Conservation (phyloP, 2,888 invertebrate species). For the Tenthredo notha region DNA sequence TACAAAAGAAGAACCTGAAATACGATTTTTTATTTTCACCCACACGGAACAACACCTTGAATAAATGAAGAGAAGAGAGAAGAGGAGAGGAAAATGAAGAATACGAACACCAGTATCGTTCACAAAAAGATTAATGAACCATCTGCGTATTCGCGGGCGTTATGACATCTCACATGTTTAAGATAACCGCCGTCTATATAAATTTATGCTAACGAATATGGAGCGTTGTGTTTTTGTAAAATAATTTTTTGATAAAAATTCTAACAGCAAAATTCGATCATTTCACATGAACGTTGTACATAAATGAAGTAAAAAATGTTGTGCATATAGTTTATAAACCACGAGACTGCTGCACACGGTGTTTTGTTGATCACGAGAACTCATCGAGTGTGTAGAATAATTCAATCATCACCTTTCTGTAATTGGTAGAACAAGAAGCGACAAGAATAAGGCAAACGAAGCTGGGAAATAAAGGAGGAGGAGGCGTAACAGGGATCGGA, state of each 20-base stretch:
- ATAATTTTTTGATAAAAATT: background rate
- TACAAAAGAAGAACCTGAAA: background rate
- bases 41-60: background rate
- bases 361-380: background rate
- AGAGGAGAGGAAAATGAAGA: background rate
- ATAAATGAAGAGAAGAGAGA: background rate
- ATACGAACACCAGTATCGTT: background rate
- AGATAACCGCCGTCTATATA: background rate
- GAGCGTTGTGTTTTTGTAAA: background rate
- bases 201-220: background rate
- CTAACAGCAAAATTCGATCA: background rate
- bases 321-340: background rate
- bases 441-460: background rate
- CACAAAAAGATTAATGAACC: background rate
- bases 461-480: background rate
- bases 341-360: background rate
- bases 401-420: conserved; percentile 48
- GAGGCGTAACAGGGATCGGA: conserved; percentile 27
- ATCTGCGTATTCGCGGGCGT: background rate
- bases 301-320: background rate
- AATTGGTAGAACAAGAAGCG: conserved; percentile 39
- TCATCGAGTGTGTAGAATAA: conserved; percentile 36
- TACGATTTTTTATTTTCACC: background rate
- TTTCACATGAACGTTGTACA: background rate
- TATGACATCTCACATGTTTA: background rate